Conservation (phyloP, 2,113 vertebrate genomes). For the Oryzias javanicus region DNA sequence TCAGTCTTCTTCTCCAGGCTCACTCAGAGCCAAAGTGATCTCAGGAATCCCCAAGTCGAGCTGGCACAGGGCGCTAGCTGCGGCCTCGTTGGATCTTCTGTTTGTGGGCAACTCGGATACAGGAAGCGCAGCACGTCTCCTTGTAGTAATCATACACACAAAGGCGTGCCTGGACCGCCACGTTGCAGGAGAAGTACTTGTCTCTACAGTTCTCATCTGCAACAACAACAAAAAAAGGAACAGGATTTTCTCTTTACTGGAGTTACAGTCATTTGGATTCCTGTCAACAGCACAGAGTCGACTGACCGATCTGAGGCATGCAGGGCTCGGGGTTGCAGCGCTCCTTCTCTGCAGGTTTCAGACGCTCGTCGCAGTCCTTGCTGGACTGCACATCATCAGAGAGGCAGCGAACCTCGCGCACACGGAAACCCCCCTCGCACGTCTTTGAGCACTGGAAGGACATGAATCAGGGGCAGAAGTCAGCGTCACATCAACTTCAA, state of each 20-base stretch:
- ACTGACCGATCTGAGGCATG: conserved; percentile 85
- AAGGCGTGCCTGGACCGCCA: conserved; percentile 95
- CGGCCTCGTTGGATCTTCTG: conserved; percentile 73
- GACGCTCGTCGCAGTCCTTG: conserved; percentile 78
- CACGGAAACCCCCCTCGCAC: conserved; percentile 89
- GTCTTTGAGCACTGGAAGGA: conserved; percentile 88
- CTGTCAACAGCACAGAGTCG: not conserved
- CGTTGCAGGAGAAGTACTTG: conserved; percentile 95
- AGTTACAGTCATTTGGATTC: no score
- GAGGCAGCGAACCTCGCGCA: conserved; percentile 91
- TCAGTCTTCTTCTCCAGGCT: conserved; percentile 12
- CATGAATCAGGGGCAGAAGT: conserved; percentile 5
- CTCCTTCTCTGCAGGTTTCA: conserved; percentile 83
- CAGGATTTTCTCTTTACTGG: not conserved
- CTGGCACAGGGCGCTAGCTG: conserved; percentile 76
- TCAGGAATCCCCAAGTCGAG: conserved; percentile 20
- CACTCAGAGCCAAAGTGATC: conserved; percentile 22
- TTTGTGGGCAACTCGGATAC: conserved; percentile 79
- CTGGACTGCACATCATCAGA: conserved; percentile 84
- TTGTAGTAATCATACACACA: conserved; percentile 96
- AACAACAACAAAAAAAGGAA: conserved; percentile 3
- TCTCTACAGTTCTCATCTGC: conserved; percentile 93
- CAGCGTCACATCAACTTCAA: not conserved
- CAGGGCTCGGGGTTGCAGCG: conserved; percentile 87
- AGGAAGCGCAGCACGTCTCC: conserved; percentile 89